Evolutionary conservation across 2,888 invertebrate species (phyloP), one percentile per base, ranked within the genome.

Genomic region (Pomacea canaliculata): DNA sequence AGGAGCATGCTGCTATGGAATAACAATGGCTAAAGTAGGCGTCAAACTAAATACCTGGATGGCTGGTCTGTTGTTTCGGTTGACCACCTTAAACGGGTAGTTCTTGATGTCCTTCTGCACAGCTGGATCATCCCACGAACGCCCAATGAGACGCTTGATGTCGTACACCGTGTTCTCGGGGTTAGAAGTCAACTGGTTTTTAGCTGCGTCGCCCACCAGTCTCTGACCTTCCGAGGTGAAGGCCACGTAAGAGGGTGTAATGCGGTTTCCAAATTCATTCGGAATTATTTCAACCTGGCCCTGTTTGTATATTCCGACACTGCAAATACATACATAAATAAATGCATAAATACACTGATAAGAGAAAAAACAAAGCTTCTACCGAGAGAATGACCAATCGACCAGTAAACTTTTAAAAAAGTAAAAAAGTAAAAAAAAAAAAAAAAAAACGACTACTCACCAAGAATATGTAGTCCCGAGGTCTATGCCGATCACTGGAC

Each of bases 101-200:
- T 95, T 95, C 91, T 99, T 98, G 84, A 98, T 94, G 88, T 99
- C 99, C 85, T 95, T 94, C 91, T 99, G 98, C 2, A 99, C 98
- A 70, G 95, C 94, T 18, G 93, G 85, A 88, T 99, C 99, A n/a
- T 93, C 93, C 96, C 96, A 99, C 90, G 97, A 97, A 82, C 99
- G 94, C 80, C 99, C 99, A 89, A 99, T 98, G 80, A 99, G 93
- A 91, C 99, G 96, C 91, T 99, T 99, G 79, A 97, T 98, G 91
- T 99, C 99, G 91, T 99, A 99, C 19, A 99, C 95, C 0, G 99
- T 99, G 92, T 99, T 99, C 90, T 99, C 98, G 0, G 99, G 99
- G 92, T 99, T 99, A 78, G 97, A 96, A 66, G 99, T 99, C 88
- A 99, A 93, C 92, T 99, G 99, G 92, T 99, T 99, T 92, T 99